Conservation (phyloP, 1,140 invertebrate genomes). For the Polypedilum vanderplanki region DNA sequence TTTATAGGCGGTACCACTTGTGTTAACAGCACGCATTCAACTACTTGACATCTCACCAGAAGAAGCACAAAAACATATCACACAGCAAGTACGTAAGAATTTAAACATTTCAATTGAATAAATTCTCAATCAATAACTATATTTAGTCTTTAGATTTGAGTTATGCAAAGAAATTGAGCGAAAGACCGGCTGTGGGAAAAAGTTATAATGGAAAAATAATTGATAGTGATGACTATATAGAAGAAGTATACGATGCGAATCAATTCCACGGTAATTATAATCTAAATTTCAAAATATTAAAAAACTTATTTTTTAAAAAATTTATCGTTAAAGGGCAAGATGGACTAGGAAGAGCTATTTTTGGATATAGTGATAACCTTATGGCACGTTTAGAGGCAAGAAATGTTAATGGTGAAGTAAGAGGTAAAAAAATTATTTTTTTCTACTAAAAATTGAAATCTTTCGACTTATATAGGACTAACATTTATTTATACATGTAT, state of each 20-base stretch:
- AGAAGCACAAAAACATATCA: slow-evolving; percentile 53
- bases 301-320: too few relatives aligned
- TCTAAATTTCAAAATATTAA: too few relatives aligned
- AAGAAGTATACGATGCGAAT: slow-evolving; percentile 57
- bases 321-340: too few relatives aligned
- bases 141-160: slow-evolving; percentile 42
- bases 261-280: slow-evolving; percentile 61
- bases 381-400: slow-evolving; percentile 51
- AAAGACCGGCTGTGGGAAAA: slow-evolving; percentile 45
- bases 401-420: slow-evolving; percentile 39
- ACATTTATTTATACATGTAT: too few relatives aligned
- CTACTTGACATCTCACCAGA: slow-evolving; percentile 52
- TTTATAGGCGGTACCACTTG: slow-evolving; percentile 17
- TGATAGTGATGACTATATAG: slow-evolving; percentile 55
- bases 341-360: slow-evolving; percentile 55
- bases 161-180: slow-evolving; percentile 47
- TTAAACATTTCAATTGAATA: neutral
- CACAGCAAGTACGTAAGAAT: slow-evolving; percentile 32
- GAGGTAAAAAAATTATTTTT: slow-evolving; percentile 32
- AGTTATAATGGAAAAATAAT: slow-evolving; percentile 51
- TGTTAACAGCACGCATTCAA: neutral
- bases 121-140: slow-evolving; percentile 33
- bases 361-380: slow-evolving; percentile 56
- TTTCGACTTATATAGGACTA: too few relatives aligned
- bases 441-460: too few relatives aligned